Conservation (phyloP, 2,113 vertebrate genomes). For the Alexandromys fortis region DNA sequence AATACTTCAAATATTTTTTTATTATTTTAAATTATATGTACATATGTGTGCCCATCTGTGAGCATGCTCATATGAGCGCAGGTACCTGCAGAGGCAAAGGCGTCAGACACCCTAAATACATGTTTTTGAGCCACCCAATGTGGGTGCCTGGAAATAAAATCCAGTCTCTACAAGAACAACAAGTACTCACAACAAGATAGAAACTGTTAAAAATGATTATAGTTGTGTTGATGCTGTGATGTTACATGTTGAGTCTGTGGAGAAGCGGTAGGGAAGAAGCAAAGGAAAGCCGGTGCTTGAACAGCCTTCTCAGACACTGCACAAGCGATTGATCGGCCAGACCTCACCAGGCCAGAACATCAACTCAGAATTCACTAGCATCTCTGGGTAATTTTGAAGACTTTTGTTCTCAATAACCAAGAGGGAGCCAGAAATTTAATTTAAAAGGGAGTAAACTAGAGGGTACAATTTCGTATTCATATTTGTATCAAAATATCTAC, state of each 20-base stretch:
- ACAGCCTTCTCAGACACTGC: background rate
- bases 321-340: background rate
- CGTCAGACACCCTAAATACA: too few species aligned
- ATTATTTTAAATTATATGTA: background rate
- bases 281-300: background rate
- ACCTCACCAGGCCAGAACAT: background rate
- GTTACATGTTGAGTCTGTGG: background rate
- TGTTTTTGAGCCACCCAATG: too few species aligned
- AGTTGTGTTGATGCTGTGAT: background rate
- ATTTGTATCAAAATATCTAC: conserved; percentile 50
- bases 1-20: background rate
- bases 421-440: conserved; percentile 17
- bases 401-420: conserved; percentile 9
- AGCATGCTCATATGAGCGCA: too few species aligned
- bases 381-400: background rate
- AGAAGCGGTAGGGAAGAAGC: background rate
- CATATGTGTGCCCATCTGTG: background rate
- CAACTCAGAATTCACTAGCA: background rate
- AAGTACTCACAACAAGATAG: background rate
- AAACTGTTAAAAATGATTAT: conserved; percentile 14
- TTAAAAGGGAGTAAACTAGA: background rate
- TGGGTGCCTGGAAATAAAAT: background rate
- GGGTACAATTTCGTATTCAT: conserved; percentile 43
- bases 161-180: background rate
- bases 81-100: background rate